Evolutionary conservation across 2,888 invertebrate genomes (phyloP).

Genomic region (Sacculina carcini): DNA sequence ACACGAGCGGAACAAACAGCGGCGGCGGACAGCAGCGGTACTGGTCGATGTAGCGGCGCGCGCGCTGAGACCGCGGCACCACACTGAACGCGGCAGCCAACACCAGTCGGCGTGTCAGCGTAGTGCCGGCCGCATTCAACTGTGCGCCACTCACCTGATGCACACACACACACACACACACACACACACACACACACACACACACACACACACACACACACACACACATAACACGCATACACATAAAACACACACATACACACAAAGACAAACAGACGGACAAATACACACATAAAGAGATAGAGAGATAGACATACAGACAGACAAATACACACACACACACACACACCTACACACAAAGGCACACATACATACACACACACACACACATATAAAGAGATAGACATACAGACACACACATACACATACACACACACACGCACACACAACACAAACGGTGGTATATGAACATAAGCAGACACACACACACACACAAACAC

Average conservation of each 20-base stretch:
- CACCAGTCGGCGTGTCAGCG: constrained; percentile 16
- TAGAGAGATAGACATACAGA: not conserved
- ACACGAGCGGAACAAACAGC: constrained; percentile 72
- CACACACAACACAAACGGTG: not conserved
- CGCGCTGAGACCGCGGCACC: constrained; percentile 25
- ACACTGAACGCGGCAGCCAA: constrained; percentile 21
- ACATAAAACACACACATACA: not conserved
- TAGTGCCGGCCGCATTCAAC: constrained; percentile 14
- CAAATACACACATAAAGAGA: not conserved
- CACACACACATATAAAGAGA: not conserved
- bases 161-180: not conserved
- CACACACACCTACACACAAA: not conserved
- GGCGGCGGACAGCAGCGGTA: constrained; percentile 78
- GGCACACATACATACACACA: not conserved
- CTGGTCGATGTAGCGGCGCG: constrained; percentile 52
- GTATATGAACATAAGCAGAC: not conserved
- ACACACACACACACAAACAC: not conserved
- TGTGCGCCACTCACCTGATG: constrained; percentile 10
- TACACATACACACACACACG: not conserved
- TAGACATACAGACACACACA: not conserved
- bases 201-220: constrained; percentile 17
- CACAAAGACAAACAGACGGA: not conserved
- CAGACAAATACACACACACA: not conserved
- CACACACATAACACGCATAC: constrained; percentile 22
- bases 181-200: not conserved